phyloP scores from a whole-genome alignment of 2,113 vertebrate species.

The Calidris pygmaea region DNA sequence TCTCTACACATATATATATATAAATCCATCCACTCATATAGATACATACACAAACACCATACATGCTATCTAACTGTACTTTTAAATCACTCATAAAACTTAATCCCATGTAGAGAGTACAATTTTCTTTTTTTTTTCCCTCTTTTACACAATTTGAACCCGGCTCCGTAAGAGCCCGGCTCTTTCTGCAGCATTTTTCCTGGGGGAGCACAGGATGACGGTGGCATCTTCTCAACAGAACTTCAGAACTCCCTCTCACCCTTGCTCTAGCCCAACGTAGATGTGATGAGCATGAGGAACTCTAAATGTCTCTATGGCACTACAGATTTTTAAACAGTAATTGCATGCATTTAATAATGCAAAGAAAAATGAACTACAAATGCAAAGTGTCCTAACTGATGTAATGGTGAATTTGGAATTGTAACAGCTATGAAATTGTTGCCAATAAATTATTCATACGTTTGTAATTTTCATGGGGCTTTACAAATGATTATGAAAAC shows the following conservation, averaged over 20 bases:
- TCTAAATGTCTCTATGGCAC: background rate
- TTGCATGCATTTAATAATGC: background rate
- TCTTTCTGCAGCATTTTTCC: background rate
- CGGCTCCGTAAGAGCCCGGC: background rate
- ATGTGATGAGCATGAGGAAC: background rate
- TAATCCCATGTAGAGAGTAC: background rate
- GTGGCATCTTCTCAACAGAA: background rate
- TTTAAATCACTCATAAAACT: background rate
- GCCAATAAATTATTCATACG: constrained; percentile 1
- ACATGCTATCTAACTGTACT: background rate
- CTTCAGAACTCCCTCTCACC: background rate
- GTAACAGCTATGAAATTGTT: background rate
- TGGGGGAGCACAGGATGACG: background rate
- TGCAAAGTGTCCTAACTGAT: background rate
- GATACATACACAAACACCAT: background rate
- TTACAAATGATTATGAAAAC: background rate
- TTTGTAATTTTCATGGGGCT: background rate
- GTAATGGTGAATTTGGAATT: constrained; percentile 9
- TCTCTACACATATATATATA: background rate
- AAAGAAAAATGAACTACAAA: background rate
- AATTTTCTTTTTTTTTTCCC: background rate
- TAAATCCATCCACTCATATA: background rate
- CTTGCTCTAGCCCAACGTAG: background rate
- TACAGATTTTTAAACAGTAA: background rate
- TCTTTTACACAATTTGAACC: background rate